Conservation (phyloP, 2,888 invertebrate species). For the Molorchus minor region DNA sequence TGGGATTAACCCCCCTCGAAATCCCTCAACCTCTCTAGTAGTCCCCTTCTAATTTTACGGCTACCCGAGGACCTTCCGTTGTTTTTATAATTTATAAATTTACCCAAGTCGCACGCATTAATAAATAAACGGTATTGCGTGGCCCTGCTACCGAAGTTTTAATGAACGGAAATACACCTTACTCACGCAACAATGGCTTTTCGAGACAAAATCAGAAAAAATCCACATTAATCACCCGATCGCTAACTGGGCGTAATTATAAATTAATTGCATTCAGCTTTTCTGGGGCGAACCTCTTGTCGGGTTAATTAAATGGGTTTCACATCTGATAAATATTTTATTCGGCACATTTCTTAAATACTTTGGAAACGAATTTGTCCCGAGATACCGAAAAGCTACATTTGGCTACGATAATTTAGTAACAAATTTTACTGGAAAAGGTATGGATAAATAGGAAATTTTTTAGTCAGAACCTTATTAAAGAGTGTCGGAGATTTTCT, state of each 20-base stretch:
- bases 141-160: not conserved
- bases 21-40: too few relatives aligned
- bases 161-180: not conserved
- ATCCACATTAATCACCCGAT: constrained; percentile 11
- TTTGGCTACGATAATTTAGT: too few relatives aligned
- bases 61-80: not conserved
- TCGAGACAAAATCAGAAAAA: constrained; percentile 7
- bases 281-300: not conserved
- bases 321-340: too few relatives aligned
- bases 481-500: not conserved
- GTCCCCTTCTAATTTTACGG: not conserved
- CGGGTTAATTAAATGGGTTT: too few relatives aligned
- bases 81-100: constrained; percentile 9
- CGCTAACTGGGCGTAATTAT: constrained; percentile 4
- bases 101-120: constrained; percentile 3
- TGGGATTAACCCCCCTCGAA: too few relatives aligned
- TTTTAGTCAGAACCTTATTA: not conserved
- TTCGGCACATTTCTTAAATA: too few relatives aligned
- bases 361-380: too few relatives aligned
- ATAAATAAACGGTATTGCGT: constrained; percentile 3
- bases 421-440: too few relatives aligned
- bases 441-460: too few relatives aligned
- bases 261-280: not conserved
- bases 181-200: constrained; percentile 6
- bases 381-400: too few relatives aligned